Percentiles rank a stretch among this genome's conserved stretches.
phyloP scores from a whole-genome alignment of 2,113 vertebrate species.

The Calonectris borealis region DNA sequence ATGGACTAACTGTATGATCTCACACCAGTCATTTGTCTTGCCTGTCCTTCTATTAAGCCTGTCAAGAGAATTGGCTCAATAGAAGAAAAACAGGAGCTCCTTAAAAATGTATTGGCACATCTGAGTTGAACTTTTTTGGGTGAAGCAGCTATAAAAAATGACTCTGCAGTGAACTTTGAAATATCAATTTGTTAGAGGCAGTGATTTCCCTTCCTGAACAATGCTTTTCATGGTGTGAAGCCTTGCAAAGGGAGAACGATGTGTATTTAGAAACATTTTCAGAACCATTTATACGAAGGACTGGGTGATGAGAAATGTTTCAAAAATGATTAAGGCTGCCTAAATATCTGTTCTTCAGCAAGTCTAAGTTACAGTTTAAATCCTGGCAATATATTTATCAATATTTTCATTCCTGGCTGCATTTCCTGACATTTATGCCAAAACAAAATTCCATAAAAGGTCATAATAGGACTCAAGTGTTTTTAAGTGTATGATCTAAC shows the following conservation, averaged over 20 bases:
- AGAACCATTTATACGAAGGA: background rate
- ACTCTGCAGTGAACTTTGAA: background rate
- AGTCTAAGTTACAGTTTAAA: background rate
- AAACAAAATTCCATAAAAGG: slow-evolving; percentile 15
- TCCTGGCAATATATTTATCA: background rate
- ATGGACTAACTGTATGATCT: background rate
- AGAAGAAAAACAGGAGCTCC: background rate
- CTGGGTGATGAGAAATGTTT: background rate
- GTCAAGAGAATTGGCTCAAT: background rate
- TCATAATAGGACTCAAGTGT: background rate
- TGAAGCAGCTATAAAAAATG: background rate
- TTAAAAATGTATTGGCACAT: background rate
- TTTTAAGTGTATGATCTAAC: background rate
- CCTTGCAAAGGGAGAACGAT: background rate
- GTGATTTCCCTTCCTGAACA: background rate
- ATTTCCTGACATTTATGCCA: slow-evolving; percentile 3
- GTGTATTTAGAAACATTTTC: background rate
- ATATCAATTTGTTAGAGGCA: background rate
- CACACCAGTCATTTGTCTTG: background rate
- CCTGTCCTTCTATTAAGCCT: background rate
- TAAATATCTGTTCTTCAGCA: background rate
- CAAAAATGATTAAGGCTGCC: background rate
- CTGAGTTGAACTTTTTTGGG: background rate
- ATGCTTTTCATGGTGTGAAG: background rate
- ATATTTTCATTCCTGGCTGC: background rate